Base-by-base conservation (phyloP, 1,140 invertebrate genomes). In the Diorhabda carinulata region DNA sequence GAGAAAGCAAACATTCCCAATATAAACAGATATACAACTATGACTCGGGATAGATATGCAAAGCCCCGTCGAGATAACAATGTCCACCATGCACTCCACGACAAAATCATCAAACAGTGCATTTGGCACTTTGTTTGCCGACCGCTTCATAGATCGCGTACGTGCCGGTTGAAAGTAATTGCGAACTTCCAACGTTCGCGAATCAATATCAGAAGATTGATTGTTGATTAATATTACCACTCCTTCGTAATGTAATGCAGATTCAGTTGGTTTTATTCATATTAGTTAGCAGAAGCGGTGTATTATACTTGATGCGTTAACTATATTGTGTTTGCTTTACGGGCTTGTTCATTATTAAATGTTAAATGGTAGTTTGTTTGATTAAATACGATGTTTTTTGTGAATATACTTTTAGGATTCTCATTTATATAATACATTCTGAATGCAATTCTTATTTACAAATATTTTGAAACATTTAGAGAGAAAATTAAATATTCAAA, bases 61-160 rank as follows among this genome's bases (percentile, higher is more conserved):
- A 66, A 66, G 25, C 57, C 8, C 25, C 57, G 65, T 10, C 60
- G n/a, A 42, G 25, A 45, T 60, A 66, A 66, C 65, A 66, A 66
- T 66, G 65, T 66, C 65, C 65, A 25, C 10, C 57, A 45, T 44
- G 57, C 57, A 66, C 65, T 66, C 25, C 65, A 66, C 57, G 65
- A 66, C 65, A 66, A 66, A 66, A 59, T 66, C 65, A 66, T 66
- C 65, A 66, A 66, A 66, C 65, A 66, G 56, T 66, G 65, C 65
- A 66, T 58, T 66, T 66, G 65, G 65, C 65, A 66, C 40, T 66
- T 66, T 66, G 65, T 66, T 66, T 66, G 57, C 65, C 57, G n/a
- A 66, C 10, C 65, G 65, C 65, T 66, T 66, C 65, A 66, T 66
- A 52, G 57, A 59, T 66, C 65, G 57, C 65, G 47, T 65, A 56